A percentile compares a stretch with the other conserved stretches of the same genome.
Evolutionary conservation across 2,113 vertebrate species (phyloP).

Genomic region (Myrmophylax atrothorax): DNA sequence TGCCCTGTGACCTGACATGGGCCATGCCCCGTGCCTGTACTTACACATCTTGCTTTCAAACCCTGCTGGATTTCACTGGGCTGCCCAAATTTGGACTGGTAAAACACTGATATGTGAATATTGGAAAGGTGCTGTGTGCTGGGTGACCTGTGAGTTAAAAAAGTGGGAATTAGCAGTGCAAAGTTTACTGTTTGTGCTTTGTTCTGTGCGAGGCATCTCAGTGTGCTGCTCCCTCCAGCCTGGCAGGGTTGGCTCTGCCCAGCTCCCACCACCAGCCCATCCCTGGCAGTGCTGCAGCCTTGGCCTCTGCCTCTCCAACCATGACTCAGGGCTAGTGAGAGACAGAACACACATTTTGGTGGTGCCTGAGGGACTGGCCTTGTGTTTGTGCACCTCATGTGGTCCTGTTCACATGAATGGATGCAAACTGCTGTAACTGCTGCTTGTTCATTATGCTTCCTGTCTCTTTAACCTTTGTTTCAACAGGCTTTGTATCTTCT

Average conservation of each 20-base stretch:
- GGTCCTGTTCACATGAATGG: background rate
- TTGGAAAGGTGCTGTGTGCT: background rate
- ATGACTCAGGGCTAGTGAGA: background rate
- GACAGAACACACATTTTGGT: background rate
- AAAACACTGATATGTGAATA: background rate
- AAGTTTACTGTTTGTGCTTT: background rate
- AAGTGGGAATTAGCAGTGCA: background rate
- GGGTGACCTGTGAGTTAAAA: background rate
- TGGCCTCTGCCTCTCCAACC: background rate
- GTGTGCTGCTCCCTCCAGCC: background rate
- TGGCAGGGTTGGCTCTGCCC: background rate
- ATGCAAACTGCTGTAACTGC: background rate
- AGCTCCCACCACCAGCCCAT: background rate
- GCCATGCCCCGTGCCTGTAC: rapidly evolving
- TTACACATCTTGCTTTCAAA: background rate
- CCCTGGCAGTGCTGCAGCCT: background rate
- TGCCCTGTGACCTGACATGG: background rate
- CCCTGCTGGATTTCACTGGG: background rate
- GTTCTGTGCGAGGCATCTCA: background rate
- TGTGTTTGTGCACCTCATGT: background rate
- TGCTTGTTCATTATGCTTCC: background rate
- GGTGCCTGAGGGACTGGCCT: background rate
- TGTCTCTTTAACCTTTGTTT: background rate
- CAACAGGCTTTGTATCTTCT: background rate
- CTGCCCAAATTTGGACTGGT: background rate